These are phyloP conservation scores for Mugil cephalus DNA, from an alignment of 2,113 vertebrate species.

Conservation along the genomic window DNA sequence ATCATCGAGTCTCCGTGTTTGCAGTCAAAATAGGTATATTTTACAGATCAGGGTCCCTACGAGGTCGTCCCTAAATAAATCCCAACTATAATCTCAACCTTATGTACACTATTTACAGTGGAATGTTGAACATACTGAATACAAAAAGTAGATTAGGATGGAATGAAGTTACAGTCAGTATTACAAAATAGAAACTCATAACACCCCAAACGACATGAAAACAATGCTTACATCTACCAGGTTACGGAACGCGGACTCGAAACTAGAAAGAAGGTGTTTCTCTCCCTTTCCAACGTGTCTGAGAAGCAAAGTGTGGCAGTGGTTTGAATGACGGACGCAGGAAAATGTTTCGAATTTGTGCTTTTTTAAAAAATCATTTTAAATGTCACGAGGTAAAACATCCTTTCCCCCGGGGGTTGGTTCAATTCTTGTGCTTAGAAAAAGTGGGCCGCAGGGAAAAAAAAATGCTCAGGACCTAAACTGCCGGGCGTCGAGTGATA, in stretches of 20 bases:
- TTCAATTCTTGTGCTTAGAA: slow-evolving; percentile 63
- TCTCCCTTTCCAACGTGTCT: slow-evolving; percentile 29
- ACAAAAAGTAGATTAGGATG: slow-evolving; percentile 79
- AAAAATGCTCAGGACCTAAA: slow-evolving; percentile 11
- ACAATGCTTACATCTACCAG: slow-evolving; percentile 67
- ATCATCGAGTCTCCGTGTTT: slow-evolving; percentile 64
- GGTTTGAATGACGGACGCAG: slow-evolving; percentile 39
- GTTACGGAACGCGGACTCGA: slow-evolving; percentile 42
- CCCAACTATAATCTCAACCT: slow-evolving; percentile 73
- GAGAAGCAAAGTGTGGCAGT: slow-evolving; percentile 68
- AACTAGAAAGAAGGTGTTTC: slow-evolving; percentile 17
- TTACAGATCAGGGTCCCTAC: slow-evolving; percentile 70
- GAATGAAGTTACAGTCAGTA: slow-evolving; percentile 77
- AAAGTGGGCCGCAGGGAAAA: too few relatives aligned
- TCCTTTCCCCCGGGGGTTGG: background rate
- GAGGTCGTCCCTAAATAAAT: slow-evolving; percentile 71
- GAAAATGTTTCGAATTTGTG: slow-evolving; percentile 56
- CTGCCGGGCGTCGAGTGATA: slow-evolving; percentile 4
- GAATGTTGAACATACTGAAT: slow-evolving; percentile 80
- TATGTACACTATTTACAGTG: slow-evolving; percentile 87
- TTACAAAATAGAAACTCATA: slow-evolving; percentile 73
- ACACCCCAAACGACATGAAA: slow-evolving; percentile 62
- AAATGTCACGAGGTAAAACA: slow-evolving; percentile 24
- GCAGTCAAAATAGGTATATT: slow-evolving; percentile 75
- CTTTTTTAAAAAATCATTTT: slow-evolving; percentile 64